Conservation (phyloP, 2,888 invertebrate species). For the Hypena proboscidalis region DNA sequence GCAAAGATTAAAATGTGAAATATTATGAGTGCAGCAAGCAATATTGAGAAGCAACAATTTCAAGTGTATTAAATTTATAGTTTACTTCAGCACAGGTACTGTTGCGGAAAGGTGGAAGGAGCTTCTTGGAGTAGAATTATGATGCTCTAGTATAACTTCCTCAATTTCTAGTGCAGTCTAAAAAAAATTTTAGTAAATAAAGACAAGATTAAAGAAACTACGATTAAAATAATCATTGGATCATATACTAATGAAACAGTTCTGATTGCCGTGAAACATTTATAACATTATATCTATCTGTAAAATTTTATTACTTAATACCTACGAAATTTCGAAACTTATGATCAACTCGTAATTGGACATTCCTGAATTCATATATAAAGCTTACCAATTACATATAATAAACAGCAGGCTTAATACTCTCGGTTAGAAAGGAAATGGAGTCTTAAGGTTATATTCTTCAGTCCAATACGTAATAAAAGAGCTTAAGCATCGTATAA, state of each 20-base stretch:
- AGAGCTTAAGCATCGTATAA: conserved; percentile 29
- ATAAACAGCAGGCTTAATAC: conserved; percentile 17
- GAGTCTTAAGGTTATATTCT: conserved; percentile 19
- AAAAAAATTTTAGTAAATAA: no score
- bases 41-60: conserved; percentile 33
- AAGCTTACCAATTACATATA: no score
- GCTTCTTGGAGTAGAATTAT: conserved; percentile 22
- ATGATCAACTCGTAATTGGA: no score
- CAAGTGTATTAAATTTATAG: conserved; percentile 31
- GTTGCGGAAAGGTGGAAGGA: conserved; percentile 33
- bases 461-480: conserved; percentile 25
- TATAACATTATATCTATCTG: no score
- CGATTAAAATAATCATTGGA: no score
- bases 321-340: no score
- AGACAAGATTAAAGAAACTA: no score
- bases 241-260: no score
- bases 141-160: conserved; percentile 11
- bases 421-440: conserved; percentile 16
- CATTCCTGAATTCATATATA: no score
- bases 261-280: no score
- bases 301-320: no score
- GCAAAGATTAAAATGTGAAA: conserved; percentile 10
- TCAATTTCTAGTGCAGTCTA: no score
- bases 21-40: conserved; percentile 11
- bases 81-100: conserved; percentile 18